These are phyloP conservation scores for Bujurquina vittata DNA, from an alignment of 2,113 vertebrate species.

Conservation along the genomic window DNA sequence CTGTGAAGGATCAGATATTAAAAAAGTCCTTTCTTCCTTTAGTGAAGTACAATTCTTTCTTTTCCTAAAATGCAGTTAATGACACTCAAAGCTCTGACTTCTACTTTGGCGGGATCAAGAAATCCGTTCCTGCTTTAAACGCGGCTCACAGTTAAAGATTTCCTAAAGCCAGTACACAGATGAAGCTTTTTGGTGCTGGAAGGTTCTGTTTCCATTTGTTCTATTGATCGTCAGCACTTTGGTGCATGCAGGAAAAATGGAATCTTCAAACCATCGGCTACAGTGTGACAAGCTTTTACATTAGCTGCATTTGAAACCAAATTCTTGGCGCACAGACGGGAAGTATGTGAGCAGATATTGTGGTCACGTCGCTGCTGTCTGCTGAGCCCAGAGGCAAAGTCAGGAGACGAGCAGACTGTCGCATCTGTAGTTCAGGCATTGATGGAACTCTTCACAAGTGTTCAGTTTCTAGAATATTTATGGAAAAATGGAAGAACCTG, in stretches of 20 bases:
- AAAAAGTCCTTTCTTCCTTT: not conserved
- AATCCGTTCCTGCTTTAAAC: not conserved
- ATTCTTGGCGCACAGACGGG: too few relatives aligned
- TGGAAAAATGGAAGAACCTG: not conserved
- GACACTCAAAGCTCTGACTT: fast-evolving
- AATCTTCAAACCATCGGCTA: too few relatives aligned
- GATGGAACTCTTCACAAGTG: too few relatives aligned
- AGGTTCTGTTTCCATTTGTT: not conserved
- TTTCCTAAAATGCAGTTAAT: fast-evolving
- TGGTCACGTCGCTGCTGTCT: too few relatives aligned
- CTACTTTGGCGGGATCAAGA: not conserved
- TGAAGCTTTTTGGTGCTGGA: too few relatives aligned
- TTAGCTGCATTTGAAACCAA: too few relatives aligned
- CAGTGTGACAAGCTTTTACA: too few relatives aligned
- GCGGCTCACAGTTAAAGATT: not conserved
- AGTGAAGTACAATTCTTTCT: fast-evolving
- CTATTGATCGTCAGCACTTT: not conserved
- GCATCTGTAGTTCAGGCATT: too few relatives aligned
- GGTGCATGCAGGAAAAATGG: not conserved
- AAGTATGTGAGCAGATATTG: too few relatives aligned
- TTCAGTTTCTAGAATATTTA: not conserved
- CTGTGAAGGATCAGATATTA: fast-evolving
- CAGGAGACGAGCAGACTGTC: fast-evolving
- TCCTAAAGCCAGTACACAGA: not conserved
- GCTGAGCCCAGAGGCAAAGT: not conserved